Evolutionary conservation across 2,113 vertebrate genomes (phyloP), one percentile per base, ranked within the genome.

Genomic region (Raphicerus campestris): DNA sequence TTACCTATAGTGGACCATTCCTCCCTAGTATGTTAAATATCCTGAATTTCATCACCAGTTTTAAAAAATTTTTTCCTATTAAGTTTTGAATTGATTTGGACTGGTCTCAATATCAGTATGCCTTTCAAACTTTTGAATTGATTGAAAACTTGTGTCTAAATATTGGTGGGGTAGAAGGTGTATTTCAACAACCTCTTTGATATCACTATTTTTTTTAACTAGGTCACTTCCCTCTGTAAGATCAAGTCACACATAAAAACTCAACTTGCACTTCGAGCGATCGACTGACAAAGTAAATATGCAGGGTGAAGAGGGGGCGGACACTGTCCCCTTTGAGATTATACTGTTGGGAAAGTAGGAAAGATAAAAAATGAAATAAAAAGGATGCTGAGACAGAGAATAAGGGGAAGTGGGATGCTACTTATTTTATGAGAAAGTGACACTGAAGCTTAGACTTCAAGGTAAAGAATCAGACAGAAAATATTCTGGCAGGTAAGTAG

Each of bases 51-150:
- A 87, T 75, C 51, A 45, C 7, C 11, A n/a, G 30, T 58, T 87
- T 93, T 32, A 92, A 94, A 63, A 91, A 87, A 10, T n/a, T 86
- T 91, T 94, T 96, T 56, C n/a, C 82, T 77, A 82, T 73, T 78
- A 94, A 91, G 47, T 84, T 91, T 26, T 73, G 49, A 84, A 75
- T 58, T 97, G 85, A 86, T 92, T 89, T 83, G 15, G 94, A 70
- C 17, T 61, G 30, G 42, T 55, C 55, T 89, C 53, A 61, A 66
- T 78, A 66, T 49, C 13, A 1, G 82, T 83, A 70, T 83, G 26
- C 45, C 24, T 82, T 88, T 73, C 55, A 85, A 95, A 89, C 35
- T 82, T 93, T 24, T 73, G 10, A 86, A 56, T 55, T 80, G 49
- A 88, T 51, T 66, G 14, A 85, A 70, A 70, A 92, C 49, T 56